A percentile compares a stretch with the other conserved stretches of the same genome.
Evolutionary conservation across 1,140 invertebrate genomes (phyloP).

Genomic region (Acromyrmex heyeri): DNA sequence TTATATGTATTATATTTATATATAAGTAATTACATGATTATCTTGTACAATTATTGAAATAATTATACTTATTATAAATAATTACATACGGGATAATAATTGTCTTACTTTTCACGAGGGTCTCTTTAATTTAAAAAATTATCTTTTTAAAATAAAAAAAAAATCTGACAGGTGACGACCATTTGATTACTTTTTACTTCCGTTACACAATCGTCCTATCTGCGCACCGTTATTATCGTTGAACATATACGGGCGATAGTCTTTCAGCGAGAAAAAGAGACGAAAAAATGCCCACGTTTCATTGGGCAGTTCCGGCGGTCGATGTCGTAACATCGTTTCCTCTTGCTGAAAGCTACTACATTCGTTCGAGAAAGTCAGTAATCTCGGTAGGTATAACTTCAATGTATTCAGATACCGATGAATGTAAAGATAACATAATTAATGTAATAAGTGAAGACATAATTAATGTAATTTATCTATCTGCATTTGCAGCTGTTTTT

Average conservation of each 20-base stretch:
- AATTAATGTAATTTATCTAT: background rate
- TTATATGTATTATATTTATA: background rate
- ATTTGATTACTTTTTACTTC: slow-evolving; percentile 40
- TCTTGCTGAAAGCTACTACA: slow-evolving; percentile 33
- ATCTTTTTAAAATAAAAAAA: background rate
- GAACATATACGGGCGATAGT: slow-evolving; percentile 21
- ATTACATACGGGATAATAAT: background rate
- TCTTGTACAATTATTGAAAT: slow-evolving; percentile 4
- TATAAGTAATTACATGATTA: background rate
- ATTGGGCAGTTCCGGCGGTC: slow-evolving; percentile 28
- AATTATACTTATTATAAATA: background rate
- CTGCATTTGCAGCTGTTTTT: background rate
- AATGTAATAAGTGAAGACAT: background rate
- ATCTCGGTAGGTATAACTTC: background rate
- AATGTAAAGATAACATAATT: background rate
- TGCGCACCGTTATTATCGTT: slow-evolving; percentile 28
- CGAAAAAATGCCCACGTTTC: slow-evolving; percentile 25
- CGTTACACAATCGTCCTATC: slow-evolving; percentile 27
- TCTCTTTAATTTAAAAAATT: background rate
- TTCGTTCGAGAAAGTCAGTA: background rate
- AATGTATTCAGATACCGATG: background rate
- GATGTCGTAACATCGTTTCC: slow-evolving; percentile 31
- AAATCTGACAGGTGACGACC: background rate
- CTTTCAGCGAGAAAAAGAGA: background rate
- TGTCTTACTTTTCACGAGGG: background rate